Percentiles rank a stretch among this genome's conserved stretches.
phyloP scores from a whole-genome alignment of 1,140 invertebrate species.

The Temnothorax curvispinosus region DNA sequence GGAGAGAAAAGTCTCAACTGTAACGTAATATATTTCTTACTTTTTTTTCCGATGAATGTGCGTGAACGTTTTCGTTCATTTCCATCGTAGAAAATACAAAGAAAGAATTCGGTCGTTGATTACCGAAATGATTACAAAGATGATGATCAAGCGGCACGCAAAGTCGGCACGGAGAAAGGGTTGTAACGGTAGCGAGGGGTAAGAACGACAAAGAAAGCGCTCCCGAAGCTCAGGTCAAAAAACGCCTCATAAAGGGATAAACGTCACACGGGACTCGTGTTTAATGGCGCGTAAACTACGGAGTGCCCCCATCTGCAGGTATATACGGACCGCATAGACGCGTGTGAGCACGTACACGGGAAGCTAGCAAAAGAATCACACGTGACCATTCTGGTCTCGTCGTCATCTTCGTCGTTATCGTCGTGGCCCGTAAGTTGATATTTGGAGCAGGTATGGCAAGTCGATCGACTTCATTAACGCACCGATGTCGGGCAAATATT shows the following conservation, averaged over 20 bases:
- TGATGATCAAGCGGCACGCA: not conserved
- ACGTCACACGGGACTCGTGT: conserved; percentile 80
- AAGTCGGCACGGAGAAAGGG: conserved; percentile 61
- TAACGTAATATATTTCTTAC: not conserved
- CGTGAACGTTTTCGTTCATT: not conserved
- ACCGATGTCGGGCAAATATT: conserved; percentile 84
- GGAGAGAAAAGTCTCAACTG: not conserved
- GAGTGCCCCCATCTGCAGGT: conserved; percentile 55
- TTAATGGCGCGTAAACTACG: conserved; percentile 84
- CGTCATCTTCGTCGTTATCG: not conserved
- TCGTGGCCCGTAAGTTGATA: conserved; percentile 67
- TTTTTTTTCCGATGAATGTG: not conserved
- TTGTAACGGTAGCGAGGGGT: conserved; percentile 64
- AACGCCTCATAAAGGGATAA: conserved; percentile 79
- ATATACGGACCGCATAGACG: conserved; percentile 28
- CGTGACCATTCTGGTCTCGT: conserved; percentile 1
- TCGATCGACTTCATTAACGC: conserved; percentile 81
- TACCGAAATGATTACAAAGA: conserved; percentile 18
- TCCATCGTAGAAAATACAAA: not conserved
- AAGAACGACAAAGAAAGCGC: conserved; percentile 63
- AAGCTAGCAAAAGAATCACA: not conserved
- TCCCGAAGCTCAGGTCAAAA: conserved; percentile 43
- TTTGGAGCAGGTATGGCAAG: conserved; percentile 78
- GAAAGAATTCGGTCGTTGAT: conserved; percentile 11
- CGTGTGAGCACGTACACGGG: not conserved